Conservation (phyloP, 1,140 invertebrate genomes). For the Myzus persicae region DNA sequence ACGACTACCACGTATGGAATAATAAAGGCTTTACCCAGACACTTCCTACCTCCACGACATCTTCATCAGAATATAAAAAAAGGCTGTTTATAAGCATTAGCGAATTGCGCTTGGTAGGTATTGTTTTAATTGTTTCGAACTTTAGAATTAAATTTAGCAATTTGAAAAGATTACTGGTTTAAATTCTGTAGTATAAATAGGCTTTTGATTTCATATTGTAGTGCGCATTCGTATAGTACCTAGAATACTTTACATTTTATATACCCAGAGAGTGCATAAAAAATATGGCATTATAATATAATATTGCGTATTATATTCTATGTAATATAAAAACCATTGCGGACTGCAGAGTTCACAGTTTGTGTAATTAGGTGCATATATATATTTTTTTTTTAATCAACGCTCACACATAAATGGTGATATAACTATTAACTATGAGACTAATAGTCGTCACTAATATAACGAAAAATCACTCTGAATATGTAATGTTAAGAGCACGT, state of each 20-base stretch:
- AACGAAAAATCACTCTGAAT: neutral
- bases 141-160: neutral
- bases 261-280: no score
- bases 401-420: neutral
- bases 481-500: neutral
- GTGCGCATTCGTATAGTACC: neutral
- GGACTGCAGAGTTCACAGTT: neutral
- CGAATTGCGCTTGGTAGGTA: neutral
- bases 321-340: neutral
- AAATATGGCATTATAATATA: no score
- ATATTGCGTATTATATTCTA: no score
- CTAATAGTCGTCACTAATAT: neutral
- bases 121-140: neutral
- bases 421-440: neutral
- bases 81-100: neutral
- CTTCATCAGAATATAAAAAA: neutral
- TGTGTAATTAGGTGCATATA: neutral
- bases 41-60: neutral
- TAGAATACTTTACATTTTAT: neutral
- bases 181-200: neutral
- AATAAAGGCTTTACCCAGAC: neutral
- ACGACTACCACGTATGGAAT: neutral
- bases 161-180: neutral
- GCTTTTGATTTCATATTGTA: neutral
- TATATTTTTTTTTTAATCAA: neutral